Conservation (phyloP, 2,888 invertebrate genomes). For the Stenodema calcarata region DNA sequence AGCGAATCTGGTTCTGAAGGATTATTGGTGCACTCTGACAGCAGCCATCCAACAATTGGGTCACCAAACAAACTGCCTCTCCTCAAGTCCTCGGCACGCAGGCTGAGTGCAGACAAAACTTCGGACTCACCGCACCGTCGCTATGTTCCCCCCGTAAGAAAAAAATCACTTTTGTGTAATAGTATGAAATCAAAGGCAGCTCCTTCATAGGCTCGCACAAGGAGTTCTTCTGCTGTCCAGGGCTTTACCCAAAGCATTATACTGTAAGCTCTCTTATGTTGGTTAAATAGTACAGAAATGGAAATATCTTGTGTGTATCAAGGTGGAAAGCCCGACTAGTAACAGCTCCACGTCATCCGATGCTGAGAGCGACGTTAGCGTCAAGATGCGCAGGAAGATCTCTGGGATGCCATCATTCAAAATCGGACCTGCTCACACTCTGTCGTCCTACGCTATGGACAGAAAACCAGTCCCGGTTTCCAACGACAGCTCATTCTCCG, state of each 20-base stretch:
- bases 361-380: conserved; percentile 52
- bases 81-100: conserved; percentile 61
- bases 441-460: conserved; percentile 51
- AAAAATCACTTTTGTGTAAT: too few relatives aligned
- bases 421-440: conserved; percentile 58
- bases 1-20: conserved; percentile 69
- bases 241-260: too few relatives aligned
- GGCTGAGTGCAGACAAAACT: conserved; percentile 67
- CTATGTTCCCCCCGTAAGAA: conserved; percentile 43
- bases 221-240: too few relatives aligned
- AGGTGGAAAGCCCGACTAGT: conserved; percentile 52
- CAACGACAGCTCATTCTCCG: conserved; percentile 80
- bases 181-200: too few relatives aligned
- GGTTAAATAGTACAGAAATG: neutral
- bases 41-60: conserved; percentile 57
- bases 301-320: neutral
- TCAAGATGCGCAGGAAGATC: conserved; percentile 53
- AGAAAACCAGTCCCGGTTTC: conserved; percentile 54
- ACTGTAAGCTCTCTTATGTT: too few relatives aligned
- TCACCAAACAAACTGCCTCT: conserved; percentile 48
- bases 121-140: conserved; percentile 53
- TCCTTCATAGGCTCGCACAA: too few relatives aligned
- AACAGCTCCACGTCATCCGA: conserved; percentile 47
- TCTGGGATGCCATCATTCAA: conserved; percentile 58
- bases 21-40: conserved; percentile 58